These are phyloP conservation scores for Andrena chrysosceles DNA, from an alignment of 2,888 invertebrate species.

Conservation along the genomic window DNA sequence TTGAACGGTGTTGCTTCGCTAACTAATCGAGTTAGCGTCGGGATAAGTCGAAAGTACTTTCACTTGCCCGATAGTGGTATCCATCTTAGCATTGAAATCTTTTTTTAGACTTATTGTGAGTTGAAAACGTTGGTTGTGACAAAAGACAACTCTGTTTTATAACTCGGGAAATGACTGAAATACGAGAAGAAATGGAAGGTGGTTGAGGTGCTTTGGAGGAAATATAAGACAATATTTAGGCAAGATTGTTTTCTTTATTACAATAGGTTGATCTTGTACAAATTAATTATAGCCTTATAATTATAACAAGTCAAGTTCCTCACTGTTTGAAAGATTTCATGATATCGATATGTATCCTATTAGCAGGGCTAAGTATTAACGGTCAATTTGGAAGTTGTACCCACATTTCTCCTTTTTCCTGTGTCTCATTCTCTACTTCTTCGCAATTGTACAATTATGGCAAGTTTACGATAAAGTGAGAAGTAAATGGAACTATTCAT, in stretches of 20 bases:
- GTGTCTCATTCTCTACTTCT: conserved; percentile 32
- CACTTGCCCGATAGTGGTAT: too few species aligned
- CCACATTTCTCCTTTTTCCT: conserved; percentile 69
- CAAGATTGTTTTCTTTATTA: conserved; percentile 84
- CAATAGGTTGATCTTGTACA: conserved; percentile 84
- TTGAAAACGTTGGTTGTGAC: too few species aligned
- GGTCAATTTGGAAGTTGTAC: conserved; percentile 78
- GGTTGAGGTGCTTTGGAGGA: too few species aligned
- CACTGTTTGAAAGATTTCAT: conserved; percentile 74
- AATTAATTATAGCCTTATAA: conserved; percentile 83
- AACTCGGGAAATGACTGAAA: too few species aligned
- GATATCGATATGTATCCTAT: conserved; percentile 82
- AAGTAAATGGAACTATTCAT: conserved; percentile 57
- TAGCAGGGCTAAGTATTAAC: conserved; percentile 78
- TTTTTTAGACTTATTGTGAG: too few species aligned
- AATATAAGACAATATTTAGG: conserved; percentile 62
- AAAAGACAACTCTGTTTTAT: too few species aligned
- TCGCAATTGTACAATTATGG: conserved; percentile 48
- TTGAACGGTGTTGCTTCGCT: too few species aligned
- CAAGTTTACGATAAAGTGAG: conserved; percentile 49
- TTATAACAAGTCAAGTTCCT: conserved; percentile 82
- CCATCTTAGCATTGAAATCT: too few species aligned
- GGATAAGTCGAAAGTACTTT: too few species aligned
- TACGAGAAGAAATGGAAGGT: too few species aligned
- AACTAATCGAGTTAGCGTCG: too few species aligned